Base-by-base conservation (phyloP, 2,888 invertebrate genomes). In the Drymonia ruficornis region DNA sequence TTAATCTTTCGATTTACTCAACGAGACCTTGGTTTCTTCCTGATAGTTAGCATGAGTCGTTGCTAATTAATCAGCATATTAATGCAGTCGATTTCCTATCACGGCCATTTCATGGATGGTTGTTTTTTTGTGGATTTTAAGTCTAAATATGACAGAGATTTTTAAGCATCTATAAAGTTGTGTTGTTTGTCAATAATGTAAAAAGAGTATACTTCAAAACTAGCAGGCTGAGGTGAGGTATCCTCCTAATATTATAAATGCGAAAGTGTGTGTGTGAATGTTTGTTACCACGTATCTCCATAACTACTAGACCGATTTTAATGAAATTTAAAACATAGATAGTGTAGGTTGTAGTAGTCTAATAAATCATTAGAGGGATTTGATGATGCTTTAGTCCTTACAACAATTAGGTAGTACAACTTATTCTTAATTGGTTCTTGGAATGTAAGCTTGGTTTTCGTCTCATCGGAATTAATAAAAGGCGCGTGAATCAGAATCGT, bases 401-500 rank as follows among this genome's bases (percentile, higher is more conserved):
- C 64, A 63, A 66, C 63, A 76, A 71, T 74, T 63, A 74, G 57
- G 11, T 31, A 61, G 57, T 57, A 63, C 74, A 76, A 79, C 63
- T 76, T 75, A 66, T 68, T 77, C 72, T 72, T 81, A 84, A 84
- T 84, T 81, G 77, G 64, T 84, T 86, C 77, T 68, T 58, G 52
- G 79, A 77, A 79, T 68, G 45, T 62, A 4, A 15, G n/a, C n/a
- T 38, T 12, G 7, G 58, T 74, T 73, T 74, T 67, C 52, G 61
- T 59, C 50, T 53, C 58, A 52, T 59, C 46, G 28, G 52, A 59
- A 61, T 49, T 55, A 55, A 56, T 71, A 65, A 62, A 61, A 70
- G 56, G 60, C 50, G 52, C 60, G 64, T 68, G 65, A 67, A 59
- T 70, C 67, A 63, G 50, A 49, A 51, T 63, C 63, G 57, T 65